Conservation (phyloP, 1,140 invertebrate genomes). For the Pectinophora gossypiella region DNA sequence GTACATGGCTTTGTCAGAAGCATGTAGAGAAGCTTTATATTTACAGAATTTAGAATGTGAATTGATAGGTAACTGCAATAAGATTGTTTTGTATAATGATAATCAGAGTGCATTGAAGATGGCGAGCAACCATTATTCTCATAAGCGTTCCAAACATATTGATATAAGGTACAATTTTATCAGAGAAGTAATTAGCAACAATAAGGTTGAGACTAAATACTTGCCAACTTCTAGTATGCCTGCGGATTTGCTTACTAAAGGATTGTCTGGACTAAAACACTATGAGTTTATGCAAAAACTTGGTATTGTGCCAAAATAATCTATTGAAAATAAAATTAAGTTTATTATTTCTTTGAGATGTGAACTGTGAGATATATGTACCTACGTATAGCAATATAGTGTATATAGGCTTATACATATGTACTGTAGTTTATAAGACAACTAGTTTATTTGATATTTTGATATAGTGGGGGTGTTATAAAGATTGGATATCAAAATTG, state of each 20-base stretch:
- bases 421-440: too few species aligned
- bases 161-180: constrained; percentile 37
- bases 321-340: too few species aligned
- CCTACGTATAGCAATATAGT: too few species aligned
- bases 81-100: constrained; percentile 22
- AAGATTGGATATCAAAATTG: too few species aligned
- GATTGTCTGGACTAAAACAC: constrained; percentile 19
- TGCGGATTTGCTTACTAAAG: constrained; percentile 35
- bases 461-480: too few species aligned
- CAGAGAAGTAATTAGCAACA: constrained; percentile 26
- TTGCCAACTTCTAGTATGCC: constrained; percentile 28
- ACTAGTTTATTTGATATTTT: too few species aligned
- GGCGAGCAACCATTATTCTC: constrained; percentile 47
- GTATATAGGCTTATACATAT: too few species aligned
- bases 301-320: too few species aligned
- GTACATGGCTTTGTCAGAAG: constrained; percentile 38
- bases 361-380: too few species aligned
- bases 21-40: constrained; percentile 18
- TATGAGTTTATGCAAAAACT: too few species aligned
- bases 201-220: constrained; percentile 20
- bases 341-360: too few species aligned
- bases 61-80: constrained; percentile 17
- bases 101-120: constrained; percentile 52
- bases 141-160: constrained; percentile 44
- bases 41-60: constrained; percentile 16